Evolutionary conservation across 2,888 invertebrate species (phyloP), one percentile per base, ranked within the genome.

Genomic region (Oscheius onirici): DNA sequence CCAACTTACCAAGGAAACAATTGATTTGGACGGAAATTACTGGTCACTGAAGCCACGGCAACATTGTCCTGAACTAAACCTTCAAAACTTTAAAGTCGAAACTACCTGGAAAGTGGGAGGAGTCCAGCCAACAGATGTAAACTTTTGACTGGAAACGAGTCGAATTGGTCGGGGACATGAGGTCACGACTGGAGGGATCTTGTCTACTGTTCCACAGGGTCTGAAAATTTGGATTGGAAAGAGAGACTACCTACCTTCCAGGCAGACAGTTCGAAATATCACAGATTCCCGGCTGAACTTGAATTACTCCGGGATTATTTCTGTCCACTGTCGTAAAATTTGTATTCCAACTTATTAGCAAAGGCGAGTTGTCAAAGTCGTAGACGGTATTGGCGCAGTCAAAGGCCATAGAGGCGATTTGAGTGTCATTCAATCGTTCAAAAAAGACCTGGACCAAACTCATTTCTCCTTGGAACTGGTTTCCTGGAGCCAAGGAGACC

Each of bases 281-380:
- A 43, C 70, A 70, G n/a, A 70, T 70, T 10, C 70, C 70, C 26
- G 63, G 63, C 24, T 55, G 46, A 13, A 70, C n/a, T 5, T 43
- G 43, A 8, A 41, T 41, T 8, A 70, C 63, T 24, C 61, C 70
- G 2, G 52, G 51, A 43, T 70, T 70, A 1, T 8, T 11, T 28
- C 61, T 17, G 10, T 52, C 52, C 22, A 70, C 10, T 1, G 41
- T 28, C 13, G 70, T 70, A 52, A 70, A 70, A 52, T 70, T 26
- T 15, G 3, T 34, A 34, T 41, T 17, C 70, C 70, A 70, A 11
- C 26, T 49, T 1, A 65, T 65, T n/a, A 70, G 20, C 8, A 70
- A 41, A 63, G 28, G 49, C 10, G 65, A 34, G 22, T 65, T 49
- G 51, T 17, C 51, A 11, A 28, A 44, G 15, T 26, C 24, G 13